Percentiles rank a stretch among this genome's conserved stretches.
These are phyloP conservation scores for Hyposoter didymator DNA, from an alignment of 2,888 invertebrate genomes.

Conservation along the genomic window DNA sequence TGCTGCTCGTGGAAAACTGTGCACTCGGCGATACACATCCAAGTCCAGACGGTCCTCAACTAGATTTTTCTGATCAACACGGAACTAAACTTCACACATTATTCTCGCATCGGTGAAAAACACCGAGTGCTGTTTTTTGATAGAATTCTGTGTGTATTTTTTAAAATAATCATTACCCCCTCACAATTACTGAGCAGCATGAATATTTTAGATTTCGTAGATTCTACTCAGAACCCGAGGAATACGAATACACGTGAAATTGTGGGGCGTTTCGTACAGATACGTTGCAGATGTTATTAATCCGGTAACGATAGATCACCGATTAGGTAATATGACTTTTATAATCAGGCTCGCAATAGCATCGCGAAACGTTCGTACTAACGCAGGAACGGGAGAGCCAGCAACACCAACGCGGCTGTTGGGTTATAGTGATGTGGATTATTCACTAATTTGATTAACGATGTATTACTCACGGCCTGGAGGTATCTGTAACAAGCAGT, in stretches of 20 bases:
- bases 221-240: neutral
- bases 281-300: constrained; percentile 66
- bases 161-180: neutral
- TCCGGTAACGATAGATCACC: constrained; percentile 67
- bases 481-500: constrained; percentile 56
- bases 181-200: neutral
- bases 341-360: constrained; percentile 75
- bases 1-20: constrained; percentile 81
- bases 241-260: neutral
- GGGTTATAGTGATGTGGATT: constrained; percentile 84
- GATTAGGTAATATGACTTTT: constrained; percentile 76
- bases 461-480: constrained; percentile 79
- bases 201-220: neutral
- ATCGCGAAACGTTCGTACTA: constrained; percentile 65
- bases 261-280: neutral
- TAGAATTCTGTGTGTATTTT: neutral
- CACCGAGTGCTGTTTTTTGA: neutral
- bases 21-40: constrained; percentile 80
- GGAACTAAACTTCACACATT: neutral
- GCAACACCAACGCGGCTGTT: constrained; percentile 71
- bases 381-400: constrained; percentile 49
- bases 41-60: constrained; percentile 66
- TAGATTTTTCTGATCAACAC: neutral
- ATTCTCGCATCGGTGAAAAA: no score
- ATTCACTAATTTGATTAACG: constrained; percentile 85